Base-by-base conservation (phyloP, 2,113 vertebrate genomes). In the Archocentrus centrarchus region DNA sequence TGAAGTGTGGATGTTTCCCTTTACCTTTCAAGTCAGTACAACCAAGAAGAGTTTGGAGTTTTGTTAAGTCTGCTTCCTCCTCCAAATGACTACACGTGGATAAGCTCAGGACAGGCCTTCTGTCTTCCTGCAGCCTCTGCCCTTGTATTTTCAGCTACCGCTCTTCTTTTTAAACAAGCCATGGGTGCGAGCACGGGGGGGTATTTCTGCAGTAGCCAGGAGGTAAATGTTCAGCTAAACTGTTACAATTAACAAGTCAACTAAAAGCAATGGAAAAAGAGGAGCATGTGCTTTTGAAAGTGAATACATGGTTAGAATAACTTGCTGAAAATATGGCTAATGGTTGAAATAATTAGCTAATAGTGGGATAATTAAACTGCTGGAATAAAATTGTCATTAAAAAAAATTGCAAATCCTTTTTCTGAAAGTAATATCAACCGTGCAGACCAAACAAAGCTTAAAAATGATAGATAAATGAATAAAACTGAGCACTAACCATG, bases 31-130 rank as follows among this genome's bases (percentile, higher is more conserved):
- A 57, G 35, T 57, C 7, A 2, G 15, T 11, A 18, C 10, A 64
- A 53, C 14, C 32, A 59, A 14, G 27, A 53, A 79, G 11, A 39
- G 37, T 82, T 88, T 22, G 63, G 61, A 62, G 64, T 44, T 37
- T 59, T 41, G 58, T 66, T 77, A n/a, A 24, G 47, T 59, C 30
- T 81, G 73, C 68, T 53, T 73, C 86, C 82, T 2, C 62, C 44
- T 86, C 32, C 1, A 2, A 84, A 13, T 13, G 2, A 77, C 79
- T 55, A 13, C 17, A 53, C 37, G 37, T 81, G 68, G 59, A 86
- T 17, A 53, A 53, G 61, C 59, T 80, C 39, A 84, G 85, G 79
- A 64, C 0, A 35, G 59, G n/a, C 3, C 61, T 32, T 58, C 39
- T 13, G 58, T 3, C 47, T 85, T 62, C 39, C 59, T 58, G 11